Conservation (phyloP, 2,888 invertebrate genomes). For the Heteromurus nitidus region DNA sequence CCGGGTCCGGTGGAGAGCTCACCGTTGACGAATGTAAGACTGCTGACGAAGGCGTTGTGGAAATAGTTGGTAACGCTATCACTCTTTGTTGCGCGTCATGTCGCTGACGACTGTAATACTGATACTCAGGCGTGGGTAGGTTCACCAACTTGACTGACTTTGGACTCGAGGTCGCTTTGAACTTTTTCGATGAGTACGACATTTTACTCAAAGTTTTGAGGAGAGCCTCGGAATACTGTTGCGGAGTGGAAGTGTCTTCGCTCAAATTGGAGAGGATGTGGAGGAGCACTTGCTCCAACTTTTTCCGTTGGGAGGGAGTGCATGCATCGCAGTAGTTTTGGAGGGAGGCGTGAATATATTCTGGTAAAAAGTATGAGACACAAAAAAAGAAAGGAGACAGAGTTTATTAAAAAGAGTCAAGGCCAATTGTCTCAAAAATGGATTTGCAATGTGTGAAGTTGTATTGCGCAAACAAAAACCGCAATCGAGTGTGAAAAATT, state of each 20-base stretch:
- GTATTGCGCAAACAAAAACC: not conserved
- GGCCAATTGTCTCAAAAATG: not conserved
- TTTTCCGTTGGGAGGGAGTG: conserved; percentile 17
- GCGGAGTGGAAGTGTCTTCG: no score
- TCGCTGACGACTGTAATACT: not conserved
- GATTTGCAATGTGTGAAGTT: not conserved
- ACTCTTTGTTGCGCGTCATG: not conserved
- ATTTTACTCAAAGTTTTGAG: conserved; percentile 1
- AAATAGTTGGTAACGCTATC: conserved; percentile 15
- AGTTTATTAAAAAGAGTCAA: not conserved
- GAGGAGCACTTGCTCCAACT: not conserved
- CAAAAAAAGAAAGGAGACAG: not conserved
- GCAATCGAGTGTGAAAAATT: no score
- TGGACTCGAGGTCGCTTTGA: conserved; percentile 1
- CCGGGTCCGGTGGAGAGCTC: conserved; percentile 33
- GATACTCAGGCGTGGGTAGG: conserved; percentile 17
- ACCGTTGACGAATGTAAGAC: not conserved
- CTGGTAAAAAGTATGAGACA: no score
- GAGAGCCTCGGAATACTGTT: not conserved
- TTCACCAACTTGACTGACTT: not conserved
- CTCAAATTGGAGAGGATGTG: conserved; percentile 26
- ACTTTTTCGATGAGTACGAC: not conserved
- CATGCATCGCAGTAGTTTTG: conserved; percentile 24
- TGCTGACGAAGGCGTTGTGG: conserved; percentile 8
- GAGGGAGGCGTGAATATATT: not conserved